Evolutionary conservation across 2,888 invertebrate genomes (phyloP).

Genomic region (Galeruca laticollis): DNA sequence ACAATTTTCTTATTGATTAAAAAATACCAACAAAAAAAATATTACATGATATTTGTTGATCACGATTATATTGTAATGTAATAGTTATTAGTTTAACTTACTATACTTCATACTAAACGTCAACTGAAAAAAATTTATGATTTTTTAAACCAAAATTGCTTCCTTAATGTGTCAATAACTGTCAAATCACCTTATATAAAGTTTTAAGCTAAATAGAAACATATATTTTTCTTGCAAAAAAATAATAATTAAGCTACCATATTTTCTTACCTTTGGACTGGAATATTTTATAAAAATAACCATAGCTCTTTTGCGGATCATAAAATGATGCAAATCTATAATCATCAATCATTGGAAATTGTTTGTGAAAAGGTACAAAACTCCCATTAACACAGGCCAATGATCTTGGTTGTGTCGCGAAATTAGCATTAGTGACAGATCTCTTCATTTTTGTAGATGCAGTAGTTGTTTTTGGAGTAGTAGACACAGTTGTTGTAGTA

Average conservation of each 20-base stretch:
- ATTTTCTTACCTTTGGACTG: slow-evolving; percentile 75
- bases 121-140: no score
- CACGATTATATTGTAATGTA: no score
- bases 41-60: no score
- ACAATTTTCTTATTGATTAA: no score
- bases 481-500: slow-evolving; percentile 8
- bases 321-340: slow-evolving; percentile 74
- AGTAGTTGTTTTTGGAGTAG: slow-evolving; percentile 35
- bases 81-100: no score
- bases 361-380: slow-evolving; percentile 57
- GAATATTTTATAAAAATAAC: slow-evolving; percentile 77
- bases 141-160: no score
- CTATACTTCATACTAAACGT: no score
- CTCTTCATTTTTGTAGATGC: slow-evolving; percentile 44
- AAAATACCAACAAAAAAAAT: no score
- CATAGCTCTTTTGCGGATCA: slow-evolving; percentile 75
- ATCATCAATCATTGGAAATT: slow-evolving; percentile 71
- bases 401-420: slow-evolving; percentile 13
- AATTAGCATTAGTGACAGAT: slow-evolving; percentile 26
- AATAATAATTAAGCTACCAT: slow-evolving; percentile 40
- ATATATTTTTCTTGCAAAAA: background rate
- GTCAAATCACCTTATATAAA: no score
- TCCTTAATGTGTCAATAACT: no score
- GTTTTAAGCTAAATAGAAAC: slow-evolving; percentile 8
- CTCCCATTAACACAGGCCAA: slow-evolving; percentile 59